Evolutionary conservation across 2,888 invertebrate genomes (phyloP).

Genomic region (Drosophila anomalipes): DNA sequence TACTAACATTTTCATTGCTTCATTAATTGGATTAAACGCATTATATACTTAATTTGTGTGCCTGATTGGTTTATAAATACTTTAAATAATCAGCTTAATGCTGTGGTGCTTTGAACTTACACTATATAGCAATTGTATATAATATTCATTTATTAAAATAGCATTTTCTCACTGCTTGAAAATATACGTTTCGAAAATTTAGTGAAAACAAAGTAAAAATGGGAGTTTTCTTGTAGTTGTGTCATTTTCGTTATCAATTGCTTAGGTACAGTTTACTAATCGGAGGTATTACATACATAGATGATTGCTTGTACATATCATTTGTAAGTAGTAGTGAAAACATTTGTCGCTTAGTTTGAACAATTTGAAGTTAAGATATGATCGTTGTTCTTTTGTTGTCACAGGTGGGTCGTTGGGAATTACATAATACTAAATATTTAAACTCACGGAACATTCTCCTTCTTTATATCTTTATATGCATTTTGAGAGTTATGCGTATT

Average conservation of each 20-base stretch:
- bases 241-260: constrained; percentile 38
- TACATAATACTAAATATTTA: constrained; percentile 50
- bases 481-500: constrained; percentile 15
- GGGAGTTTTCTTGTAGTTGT: constrained; percentile 39
- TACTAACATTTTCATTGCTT: constrained; percentile 61
- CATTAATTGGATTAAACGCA: constrained; percentile 54
- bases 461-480: constrained; percentile 2
- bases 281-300: constrained; percentile 74
- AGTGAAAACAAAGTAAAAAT: constrained; percentile 28
- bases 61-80: constrained; percentile 49
- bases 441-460: constrained; percentile 17
- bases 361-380: constrained; percentile 68
- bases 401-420: constrained; percentile 70
- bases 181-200: constrained; percentile 48
- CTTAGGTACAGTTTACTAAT: constrained; percentile 77
- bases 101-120: constrained; percentile 68
- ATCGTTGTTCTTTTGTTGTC: constrained; percentile 54
- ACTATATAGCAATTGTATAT: constrained; percentile 58
- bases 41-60: constrained; percentile 46
- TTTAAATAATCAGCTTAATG: constrained; percentile 59
- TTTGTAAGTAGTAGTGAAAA: constrained; percentile 27
- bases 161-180: constrained; percentile 29
- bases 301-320: constrained; percentile 61
- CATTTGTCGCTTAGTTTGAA: constrained; percentile 42
- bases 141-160: constrained; percentile 44